Conservation (phyloP, 2,888 invertebrate species). For the Meandrusa payeni region DNA sequence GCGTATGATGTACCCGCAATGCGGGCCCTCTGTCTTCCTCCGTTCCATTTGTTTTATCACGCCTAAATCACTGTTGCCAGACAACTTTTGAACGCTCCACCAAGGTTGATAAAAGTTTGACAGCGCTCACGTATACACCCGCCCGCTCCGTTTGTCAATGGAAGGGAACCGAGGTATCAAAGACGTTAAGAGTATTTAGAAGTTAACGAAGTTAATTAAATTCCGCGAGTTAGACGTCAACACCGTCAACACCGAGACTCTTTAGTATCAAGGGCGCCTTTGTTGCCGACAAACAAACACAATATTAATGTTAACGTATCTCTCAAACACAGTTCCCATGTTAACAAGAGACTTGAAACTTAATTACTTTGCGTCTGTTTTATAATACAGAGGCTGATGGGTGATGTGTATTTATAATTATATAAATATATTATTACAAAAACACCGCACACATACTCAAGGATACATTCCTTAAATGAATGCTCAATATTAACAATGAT, state of each 20-base stretch:
- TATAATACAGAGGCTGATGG: conserved; percentile 38
- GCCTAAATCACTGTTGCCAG: conserved; percentile 73
- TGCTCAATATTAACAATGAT: no score
- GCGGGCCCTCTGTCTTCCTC: conserved; percentile 57
- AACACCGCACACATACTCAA: no score
- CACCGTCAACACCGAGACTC: conserved; percentile 66
- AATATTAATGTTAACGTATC: conserved; percentile 73
- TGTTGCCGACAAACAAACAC: conserved; percentile 70
- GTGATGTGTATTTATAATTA: neutral
- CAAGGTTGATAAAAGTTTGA: conserved; percentile 72
- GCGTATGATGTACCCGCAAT: conserved; percentile 73
- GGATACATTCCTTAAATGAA: no score
- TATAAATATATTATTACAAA: conserved; percentile 29
- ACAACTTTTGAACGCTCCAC: conserved; percentile 53
- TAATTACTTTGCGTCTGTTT: conserved; percentile 60
- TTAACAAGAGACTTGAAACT: conserved; percentile 58
- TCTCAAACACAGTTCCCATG: conserved; percentile 54
- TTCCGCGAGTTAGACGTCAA: conserved; percentile 70
- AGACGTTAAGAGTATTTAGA: conserved; percentile 80
- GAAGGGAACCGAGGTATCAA: conserved; percentile 71
- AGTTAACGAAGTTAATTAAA: conserved; percentile 81
- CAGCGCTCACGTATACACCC: conserved; percentile 66
- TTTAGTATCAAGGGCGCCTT: conserved; percentile 72
- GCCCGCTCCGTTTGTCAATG: conserved; percentile 66
- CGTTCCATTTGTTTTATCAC: conserved; percentile 74